Evolutionary conservation across 2,888 invertebrate genomes (phyloP).

Genomic region (Plebejus argus): DNA sequence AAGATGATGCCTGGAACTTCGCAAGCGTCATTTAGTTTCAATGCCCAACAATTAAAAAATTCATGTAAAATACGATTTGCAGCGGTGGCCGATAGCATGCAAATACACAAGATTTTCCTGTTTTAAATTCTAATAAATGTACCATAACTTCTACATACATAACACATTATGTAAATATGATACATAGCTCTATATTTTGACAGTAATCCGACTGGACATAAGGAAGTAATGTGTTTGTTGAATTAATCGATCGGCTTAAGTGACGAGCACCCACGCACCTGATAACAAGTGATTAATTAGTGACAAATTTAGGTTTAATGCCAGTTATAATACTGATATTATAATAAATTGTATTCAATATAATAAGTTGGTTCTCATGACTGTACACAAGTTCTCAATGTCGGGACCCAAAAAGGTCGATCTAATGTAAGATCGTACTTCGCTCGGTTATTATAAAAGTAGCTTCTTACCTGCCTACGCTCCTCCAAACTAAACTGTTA

Average conservation of each 20-base stretch:
- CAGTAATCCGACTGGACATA: constrained; percentile 21
- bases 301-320: neutral
- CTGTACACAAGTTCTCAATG: neutral
- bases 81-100: too few species aligned
- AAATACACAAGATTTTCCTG: too few species aligned
- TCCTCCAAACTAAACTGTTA: neutral
- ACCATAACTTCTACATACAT: neutral
- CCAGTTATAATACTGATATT: too few species aligned
- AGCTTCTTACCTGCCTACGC: constrained; percentile 13
- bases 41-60: too few species aligned
- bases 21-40: too few species aligned
- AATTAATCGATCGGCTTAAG: constrained; percentile 13
- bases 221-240: constrained; percentile 7
- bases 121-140: too few species aligned
- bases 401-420: constrained; percentile 5
- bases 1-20: too few species aligned
- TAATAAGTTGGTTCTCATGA: too few species aligned
- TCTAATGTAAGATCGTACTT: constrained; percentile 2
- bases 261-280: constrained; percentile 16
- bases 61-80: too few species aligned
- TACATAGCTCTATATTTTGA: neutral
- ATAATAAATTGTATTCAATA: too few species aligned
- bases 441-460: constrained; percentile 9
- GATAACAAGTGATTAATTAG: neutral
- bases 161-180: neutral